A percentile compares a stretch with the other conserved stretches of the same genome.
These are phyloP conservation scores for Numida meleagris DNA, from an alignment of 2,113 vertebrate species.

Conservation along the genomic window DNA sequence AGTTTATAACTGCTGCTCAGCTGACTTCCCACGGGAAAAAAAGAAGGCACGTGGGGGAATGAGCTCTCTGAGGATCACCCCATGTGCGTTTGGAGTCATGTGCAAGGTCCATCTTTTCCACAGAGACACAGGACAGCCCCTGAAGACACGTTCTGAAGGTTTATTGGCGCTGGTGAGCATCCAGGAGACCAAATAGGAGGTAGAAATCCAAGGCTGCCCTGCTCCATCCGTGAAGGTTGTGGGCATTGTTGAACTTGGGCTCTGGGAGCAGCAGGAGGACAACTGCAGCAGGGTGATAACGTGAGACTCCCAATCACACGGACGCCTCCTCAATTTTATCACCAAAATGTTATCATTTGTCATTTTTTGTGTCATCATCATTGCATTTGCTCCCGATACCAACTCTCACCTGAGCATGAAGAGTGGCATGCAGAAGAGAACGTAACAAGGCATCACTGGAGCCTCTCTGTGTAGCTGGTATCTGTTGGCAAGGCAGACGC, in stretches of 20 bases:
- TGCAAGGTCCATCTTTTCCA: not conserved
- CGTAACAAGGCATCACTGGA: not conserved
- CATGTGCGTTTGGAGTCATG: not conserved
- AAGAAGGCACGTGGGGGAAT: not conserved
- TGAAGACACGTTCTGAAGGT: not conserved
- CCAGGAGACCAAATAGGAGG: not conserved
- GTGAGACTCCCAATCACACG: not conserved
- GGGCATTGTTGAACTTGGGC: not conserved
- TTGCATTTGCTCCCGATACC: too few relatives aligned
- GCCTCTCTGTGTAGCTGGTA: not conserved
- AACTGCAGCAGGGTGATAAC: not conserved
- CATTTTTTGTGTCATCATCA: too few relatives aligned
- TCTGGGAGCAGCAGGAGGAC: not conserved
- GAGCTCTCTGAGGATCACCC: not conserved
- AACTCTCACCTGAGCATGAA: not conserved
- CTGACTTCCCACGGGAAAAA: not conserved
- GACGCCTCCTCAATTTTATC: not conserved
- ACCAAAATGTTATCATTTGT: not conserved
- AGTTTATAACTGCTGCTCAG: not conserved
- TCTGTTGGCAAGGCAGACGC: rapidly evolving
- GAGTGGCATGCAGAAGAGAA: not conserved
- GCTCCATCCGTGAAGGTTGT: not conserved
- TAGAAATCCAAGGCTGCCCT: not conserved
- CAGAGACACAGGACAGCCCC: not conserved
- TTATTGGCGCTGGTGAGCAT: not conserved